Base-by-base conservation (phyloP, 1,140 invertebrate species). In the Hesperophylax magnus region DNA sequence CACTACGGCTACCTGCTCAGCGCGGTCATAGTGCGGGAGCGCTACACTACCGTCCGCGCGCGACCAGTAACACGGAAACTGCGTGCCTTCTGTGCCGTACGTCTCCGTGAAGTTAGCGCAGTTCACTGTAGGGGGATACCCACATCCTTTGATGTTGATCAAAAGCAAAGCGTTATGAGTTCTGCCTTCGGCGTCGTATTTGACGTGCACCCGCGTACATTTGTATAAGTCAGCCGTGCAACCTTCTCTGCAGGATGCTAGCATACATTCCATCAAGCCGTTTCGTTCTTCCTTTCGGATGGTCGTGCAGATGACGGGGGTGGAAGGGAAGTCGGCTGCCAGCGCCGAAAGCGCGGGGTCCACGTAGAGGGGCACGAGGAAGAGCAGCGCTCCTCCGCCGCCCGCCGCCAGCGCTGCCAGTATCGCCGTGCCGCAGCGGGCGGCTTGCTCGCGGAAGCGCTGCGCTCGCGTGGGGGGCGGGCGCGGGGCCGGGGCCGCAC, bases 331-430 rank as follows among this genome's bases (percentile, higher is more conserved):
- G 87, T 97, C 95, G 60, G 96, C 95, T 3, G 94, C 94, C 71
- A 97, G 88, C 5, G 96, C 97, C 84, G 95, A 96, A 81, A 97
- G 93, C n/a, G 96, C 96, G 31, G 96, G 96, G 88, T 97, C 95
- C 56, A 97, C 95, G 88, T 97, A 96, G n/a, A 97, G 91, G 60
- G 96, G 96, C 60, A 97, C 95, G 60, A 97, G 91, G 89, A 97
- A 97, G 52, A 97, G 91, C 34, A 97, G 91, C 3, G 95, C 95
- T 31, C 95, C 95, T 54, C 94, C 94, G 53, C 95, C 95, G 67
- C 94, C 94, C 82, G 96, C 94, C 56, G 96, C 93, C 72, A 95
- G 91, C 85, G 96, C 92, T 58, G 94, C 95, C 80, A 96, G 90
- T 80, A 94, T 92, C 69, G 94, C 94, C 72, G 95, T 96, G 78